phyloP scores from a whole-genome alignment of 2,113 vertebrate species.

The Brevimyrus niger region DNA sequence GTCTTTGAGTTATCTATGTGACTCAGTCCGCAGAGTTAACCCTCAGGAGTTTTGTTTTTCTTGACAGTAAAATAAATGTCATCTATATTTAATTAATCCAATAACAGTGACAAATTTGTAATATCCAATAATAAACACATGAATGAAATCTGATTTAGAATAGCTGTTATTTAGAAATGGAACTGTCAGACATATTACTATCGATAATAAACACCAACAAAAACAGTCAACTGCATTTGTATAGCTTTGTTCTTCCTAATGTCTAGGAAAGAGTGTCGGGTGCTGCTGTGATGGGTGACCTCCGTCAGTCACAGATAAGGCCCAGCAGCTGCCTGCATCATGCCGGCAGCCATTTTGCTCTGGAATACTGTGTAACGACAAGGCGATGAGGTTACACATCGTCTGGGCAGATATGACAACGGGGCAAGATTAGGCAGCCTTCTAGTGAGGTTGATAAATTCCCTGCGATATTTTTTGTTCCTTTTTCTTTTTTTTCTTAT shows the following conservation, averaged over 20 bases:
- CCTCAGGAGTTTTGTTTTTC: background rate
- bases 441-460: background rate
- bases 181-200: background rate
- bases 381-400: background rate
- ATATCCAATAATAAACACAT: conserved; percentile 12
- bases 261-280: background rate
- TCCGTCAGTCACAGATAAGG: background rate
- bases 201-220: background rate
- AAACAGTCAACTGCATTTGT: background rate
- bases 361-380: background rate
- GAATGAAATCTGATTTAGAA: background rate
- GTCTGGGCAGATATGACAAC: background rate
- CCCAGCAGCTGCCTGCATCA: background rate
- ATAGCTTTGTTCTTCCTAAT: background rate
- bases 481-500: background rate
- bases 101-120: conserved; percentile 4
- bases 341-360: background rate
- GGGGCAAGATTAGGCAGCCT: background rate
- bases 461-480: background rate
- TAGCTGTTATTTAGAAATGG: conserved; percentile 2
- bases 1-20: background rate
- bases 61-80: conserved; percentile 15
- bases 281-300: background rate
- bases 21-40: background rate
- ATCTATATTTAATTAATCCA: conserved; percentile 7